These are phyloP conservation scores for Saccostrea echinata DNA, from an alignment of 1,140 invertebrate genomes.

Conservation along the genomic window DNA sequence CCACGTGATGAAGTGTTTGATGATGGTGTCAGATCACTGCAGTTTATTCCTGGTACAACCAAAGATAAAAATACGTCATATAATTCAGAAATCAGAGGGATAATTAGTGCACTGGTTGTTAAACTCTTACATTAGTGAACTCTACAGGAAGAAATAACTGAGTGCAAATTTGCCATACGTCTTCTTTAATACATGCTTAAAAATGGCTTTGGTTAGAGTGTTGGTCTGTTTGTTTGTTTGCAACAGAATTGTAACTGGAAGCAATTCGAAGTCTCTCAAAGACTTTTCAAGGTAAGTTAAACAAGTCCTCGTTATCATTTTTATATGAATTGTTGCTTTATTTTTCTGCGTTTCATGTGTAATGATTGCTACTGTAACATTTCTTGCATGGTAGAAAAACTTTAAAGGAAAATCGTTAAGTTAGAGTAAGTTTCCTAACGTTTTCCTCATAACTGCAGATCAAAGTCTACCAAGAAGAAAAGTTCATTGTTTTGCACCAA, in stretches of 20 bases:
- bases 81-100: neutral
- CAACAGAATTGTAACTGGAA: neutral
- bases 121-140: neutral
- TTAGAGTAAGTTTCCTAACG: too few species aligned
- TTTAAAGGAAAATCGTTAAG: too few species aligned
- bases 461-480: too few species aligned
- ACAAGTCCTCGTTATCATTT: too few species aligned
- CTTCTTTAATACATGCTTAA: neutral
- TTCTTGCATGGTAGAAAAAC: too few species aligned
- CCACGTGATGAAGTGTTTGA: neutral
- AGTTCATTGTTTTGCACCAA: too few species aligned
- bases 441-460: too few species aligned
- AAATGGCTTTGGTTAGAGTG: neutral
- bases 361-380: too few species aligned
- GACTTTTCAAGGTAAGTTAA: slow-evolving; percentile 11
- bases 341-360: too few species aligned
- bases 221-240: neutral
- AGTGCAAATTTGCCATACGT: neutral
- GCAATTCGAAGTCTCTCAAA: neutral
- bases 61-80: slow-evolving; percentile 13
- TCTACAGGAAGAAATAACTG: neutral
- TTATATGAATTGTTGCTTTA: too few species aligned
- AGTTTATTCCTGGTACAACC: neutral
- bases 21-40: slow-evolving; percentile 17
- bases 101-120: neutral